phyloP scores from a whole-genome alignment of 2,888 invertebrate genomes.

The Ellobium chinense region DNA sequence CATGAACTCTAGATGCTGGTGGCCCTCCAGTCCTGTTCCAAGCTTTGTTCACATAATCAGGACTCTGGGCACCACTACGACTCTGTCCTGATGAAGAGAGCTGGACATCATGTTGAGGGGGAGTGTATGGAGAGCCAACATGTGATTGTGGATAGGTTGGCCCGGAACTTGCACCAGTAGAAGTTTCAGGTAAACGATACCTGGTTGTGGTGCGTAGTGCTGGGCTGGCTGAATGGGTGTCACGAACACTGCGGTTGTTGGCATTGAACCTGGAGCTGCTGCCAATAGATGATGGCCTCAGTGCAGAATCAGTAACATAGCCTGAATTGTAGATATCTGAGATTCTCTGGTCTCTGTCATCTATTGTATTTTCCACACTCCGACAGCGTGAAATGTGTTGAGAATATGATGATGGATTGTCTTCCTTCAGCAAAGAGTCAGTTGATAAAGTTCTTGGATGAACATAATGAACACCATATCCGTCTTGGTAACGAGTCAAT shows the following conservation, averaged over 20 bases:
- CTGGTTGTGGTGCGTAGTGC: conserved; percentile 15
- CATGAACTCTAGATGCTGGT: neutral
- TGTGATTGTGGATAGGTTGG: neutral
- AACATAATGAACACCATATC: conserved; percentile 3
- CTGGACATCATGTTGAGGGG: neutral
- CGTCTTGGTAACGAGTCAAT: neutral
- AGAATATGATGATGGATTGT: conserved; percentile 5
- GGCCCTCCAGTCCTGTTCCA: neutral
- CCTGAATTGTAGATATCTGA: conserved; percentile 32
- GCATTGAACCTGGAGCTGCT: neutral
- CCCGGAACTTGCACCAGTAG: neutral
- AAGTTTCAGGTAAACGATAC: conserved; percentile 37
- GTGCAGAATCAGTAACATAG: conserved; percentile 46
- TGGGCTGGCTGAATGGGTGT: conserved; percentile 24
- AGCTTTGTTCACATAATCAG: neutral
- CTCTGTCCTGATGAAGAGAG: neutral
- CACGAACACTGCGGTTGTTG: neutral
- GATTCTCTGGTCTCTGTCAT: neutral
- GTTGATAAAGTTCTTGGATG: conserved; percentile 44
- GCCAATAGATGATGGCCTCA: conserved; percentile 8
- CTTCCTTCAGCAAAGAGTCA: conserved; percentile 41
- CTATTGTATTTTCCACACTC: conserved; percentile 51
- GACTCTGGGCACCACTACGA: neutral
- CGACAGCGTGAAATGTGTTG: conserved; percentile 46
- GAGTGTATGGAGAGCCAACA: neutral